phyloP scores from a whole-genome alignment of 2,888 invertebrate genomes.

The Macrophya alboannulata region DNA sequence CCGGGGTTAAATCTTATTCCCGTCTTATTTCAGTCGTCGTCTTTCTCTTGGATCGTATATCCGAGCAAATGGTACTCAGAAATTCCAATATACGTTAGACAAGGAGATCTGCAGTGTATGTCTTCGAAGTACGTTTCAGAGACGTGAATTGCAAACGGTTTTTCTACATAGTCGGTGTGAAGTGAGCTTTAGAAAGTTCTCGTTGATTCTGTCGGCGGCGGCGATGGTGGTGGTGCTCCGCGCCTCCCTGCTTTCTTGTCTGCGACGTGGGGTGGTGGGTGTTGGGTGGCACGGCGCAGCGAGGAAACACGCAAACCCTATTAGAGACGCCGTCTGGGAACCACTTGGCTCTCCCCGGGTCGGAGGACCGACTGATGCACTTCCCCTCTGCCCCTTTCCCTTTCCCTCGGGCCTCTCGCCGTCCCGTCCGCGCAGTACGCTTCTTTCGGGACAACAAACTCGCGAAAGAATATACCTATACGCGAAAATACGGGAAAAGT shows the following conservation, averaged over 20 bases:
- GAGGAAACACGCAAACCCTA: conserved; percentile 56
- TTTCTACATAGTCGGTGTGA: conserved; percentile 9
- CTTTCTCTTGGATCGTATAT: too few species aligned
- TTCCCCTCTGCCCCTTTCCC: neutral
- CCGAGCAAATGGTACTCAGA: too few species aligned
- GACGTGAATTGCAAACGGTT: neutral
- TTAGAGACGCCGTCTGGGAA: conserved; percentile 57
- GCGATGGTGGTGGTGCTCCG: conserved; percentile 20
- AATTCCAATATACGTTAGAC: too few species aligned
- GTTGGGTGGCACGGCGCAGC: conserved; percentile 52
- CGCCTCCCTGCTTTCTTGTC: conserved; percentile 53
- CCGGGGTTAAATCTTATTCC: neutral
- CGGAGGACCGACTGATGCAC: conserved; percentile 52
- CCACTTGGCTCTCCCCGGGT: conserved; percentile 53
- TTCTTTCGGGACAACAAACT: conserved; percentile 3
- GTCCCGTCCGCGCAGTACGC: neutral
- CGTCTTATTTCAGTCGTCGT: neutral
- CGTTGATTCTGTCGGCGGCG: conserved; percentile 8
- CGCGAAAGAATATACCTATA: neutral
- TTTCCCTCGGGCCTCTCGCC: conserved; percentile 4
- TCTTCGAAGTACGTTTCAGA: too few species aligned
- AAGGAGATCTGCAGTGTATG: too few species aligned
- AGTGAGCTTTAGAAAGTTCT: conserved; percentile 46
- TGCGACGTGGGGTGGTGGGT: conserved; percentile 42
- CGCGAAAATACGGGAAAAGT: neutral